phyloP scores from a whole-genome alignment of 2,888 invertebrate genomes.

The Adela reaumurella region DNA sequence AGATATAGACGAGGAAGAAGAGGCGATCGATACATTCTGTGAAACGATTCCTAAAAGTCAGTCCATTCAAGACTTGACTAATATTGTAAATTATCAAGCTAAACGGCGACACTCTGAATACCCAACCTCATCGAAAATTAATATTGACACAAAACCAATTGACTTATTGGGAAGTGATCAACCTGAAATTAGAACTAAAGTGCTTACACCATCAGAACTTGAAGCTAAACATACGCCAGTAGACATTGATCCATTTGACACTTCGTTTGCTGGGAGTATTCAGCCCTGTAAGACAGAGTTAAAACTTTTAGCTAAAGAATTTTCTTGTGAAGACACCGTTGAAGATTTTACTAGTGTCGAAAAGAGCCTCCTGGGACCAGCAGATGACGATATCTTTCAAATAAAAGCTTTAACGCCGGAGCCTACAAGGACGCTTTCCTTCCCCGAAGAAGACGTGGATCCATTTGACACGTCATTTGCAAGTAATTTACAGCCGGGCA shows the following conservation, averaged over 20 bases:
- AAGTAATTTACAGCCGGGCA: slow-evolving; percentile 68
- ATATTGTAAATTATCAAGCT: slow-evolving; percentile 33
- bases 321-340: slow-evolving; percentile 54
- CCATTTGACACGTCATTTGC: slow-evolving; percentile 85
- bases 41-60: slow-evolving; percentile 53
- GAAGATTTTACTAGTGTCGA: slow-evolving; percentile 26
- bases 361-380: slow-evolving; percentile 46
- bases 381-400: slow-evolving; percentile 52
- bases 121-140: slow-evolving; percentile 23
- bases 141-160: slow-evolving; percentile 24
- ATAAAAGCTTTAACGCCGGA: slow-evolving; percentile 73
- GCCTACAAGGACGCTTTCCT: slow-evolving; percentile 25
- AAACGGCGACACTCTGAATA: slow-evolving; percentile 53
- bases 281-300: slow-evolving; percentile 76
- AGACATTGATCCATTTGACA: slow-evolving; percentile 80
- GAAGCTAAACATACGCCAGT: slow-evolving; percentile 26
- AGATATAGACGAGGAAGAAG: slow-evolving; percentile 48
- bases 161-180: slow-evolving; percentile 33
- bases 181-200: slow-evolving; percentile 52
- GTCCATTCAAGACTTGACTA: slow-evolving; percentile 64
- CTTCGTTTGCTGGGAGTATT: slow-evolving; percentile 75
- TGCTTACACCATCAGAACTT: slow-evolving; percentile 60
- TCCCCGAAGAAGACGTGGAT: slow-evolving; percentile 55
- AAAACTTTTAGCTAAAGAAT: slow-evolving; percentile 71
- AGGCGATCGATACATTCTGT: slow-evolving; percentile 67